phyloP scores from a whole-genome alignment of 2,797 vertebrate genomes.

The Xyrichtys novacula region DNA sequence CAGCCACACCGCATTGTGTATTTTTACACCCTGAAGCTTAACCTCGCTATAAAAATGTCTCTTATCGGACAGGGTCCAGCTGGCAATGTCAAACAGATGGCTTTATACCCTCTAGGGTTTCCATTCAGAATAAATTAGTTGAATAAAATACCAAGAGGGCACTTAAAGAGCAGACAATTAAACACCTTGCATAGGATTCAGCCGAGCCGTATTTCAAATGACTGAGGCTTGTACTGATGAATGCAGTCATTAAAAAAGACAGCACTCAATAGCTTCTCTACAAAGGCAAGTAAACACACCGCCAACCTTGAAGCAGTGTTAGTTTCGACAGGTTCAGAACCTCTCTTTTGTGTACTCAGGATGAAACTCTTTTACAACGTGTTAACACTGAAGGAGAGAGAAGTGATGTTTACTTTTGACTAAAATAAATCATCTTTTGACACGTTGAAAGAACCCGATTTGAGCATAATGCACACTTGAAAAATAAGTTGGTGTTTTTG shows the following conservation, averaged over 20 bases:
- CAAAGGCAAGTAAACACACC: conserved; percentile 47
- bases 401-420: conserved; percentile 24
- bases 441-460: conserved; percentile 33
- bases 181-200: conserved; percentile 65
- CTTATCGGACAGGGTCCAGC: conserved; percentile 73
- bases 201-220: conserved; percentile 65
- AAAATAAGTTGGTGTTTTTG: conserved; percentile 22
- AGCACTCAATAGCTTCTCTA: conserved; percentile 55
- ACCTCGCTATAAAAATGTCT: conserved; percentile 69
- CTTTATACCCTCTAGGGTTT: conserved; percentile 67
- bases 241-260: conserved; percentile 66
- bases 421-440: conserved; percentile 30
- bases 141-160: conserved; percentile 69
- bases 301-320: conserved; percentile 25
- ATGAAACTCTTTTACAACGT: conserved; percentile 5
- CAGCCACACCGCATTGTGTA: conserved; percentile 39
- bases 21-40: conserved; percentile 63
- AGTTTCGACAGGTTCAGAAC: conserved; percentile 3
- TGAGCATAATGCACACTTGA: conserved; percentile 21
- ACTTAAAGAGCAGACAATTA: conserved; percentile 71
- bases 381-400: conserved; percentile 2
- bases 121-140: conserved; percentile 73
- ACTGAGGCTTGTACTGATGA: conserved; percentile 62
- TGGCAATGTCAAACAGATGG: conserved; percentile 77
- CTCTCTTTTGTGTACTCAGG: background rate